A percentile compares a stretch with the other conserved stretches of the same genome.
These are phyloP conservation scores for Echinarachnius parma DNA, from an alignment of 53 echinoderm and acorn worm genomes.

Conservation along the genomic window DNA sequence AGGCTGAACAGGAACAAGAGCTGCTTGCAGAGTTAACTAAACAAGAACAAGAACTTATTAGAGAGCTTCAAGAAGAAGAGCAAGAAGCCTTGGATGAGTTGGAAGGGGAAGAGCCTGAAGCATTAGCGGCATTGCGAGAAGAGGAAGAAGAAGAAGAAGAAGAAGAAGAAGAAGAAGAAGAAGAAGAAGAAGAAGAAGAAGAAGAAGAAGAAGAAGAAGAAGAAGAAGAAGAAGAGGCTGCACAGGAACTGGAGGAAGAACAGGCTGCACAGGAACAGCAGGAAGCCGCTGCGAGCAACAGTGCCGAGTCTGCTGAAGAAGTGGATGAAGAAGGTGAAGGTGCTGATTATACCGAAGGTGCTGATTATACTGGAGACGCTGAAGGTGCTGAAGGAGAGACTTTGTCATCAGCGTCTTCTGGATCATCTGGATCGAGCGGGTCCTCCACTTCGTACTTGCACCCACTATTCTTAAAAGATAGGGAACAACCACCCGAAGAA, in stretches of 20 bases:
- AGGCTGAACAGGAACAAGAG: not conserved
- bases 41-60: not conserved
- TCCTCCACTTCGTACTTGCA: no score
- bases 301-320: not conserved
- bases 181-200: not conserved
- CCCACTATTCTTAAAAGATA: no score
- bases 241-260: not conserved
- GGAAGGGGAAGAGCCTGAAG: not conserved
- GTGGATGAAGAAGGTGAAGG: not conserved
- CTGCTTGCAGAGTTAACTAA: not conserved
- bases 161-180: not conserved
- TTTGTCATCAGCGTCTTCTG: no score
- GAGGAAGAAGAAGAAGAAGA: slow-evolving; percentile 3
- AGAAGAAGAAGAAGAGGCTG: not conserved
- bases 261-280: not conserved
- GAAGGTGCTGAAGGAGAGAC: slow-evolving; percentile 6
- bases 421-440: no score
- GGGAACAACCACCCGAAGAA: no score
- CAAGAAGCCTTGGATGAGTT: slow-evolving; percentile 1
- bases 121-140: not conserved
- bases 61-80: not conserved
- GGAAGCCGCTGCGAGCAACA: not conserved
- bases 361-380: not conserved
- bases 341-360: not conserved
- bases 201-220: slow-evolving; percentile 4